Evolutionary conservation across 2,113 vertebrate species (phyloP), one percentile per base, ranked within the genome.

Genomic region (Piprites chloris): DNA sequence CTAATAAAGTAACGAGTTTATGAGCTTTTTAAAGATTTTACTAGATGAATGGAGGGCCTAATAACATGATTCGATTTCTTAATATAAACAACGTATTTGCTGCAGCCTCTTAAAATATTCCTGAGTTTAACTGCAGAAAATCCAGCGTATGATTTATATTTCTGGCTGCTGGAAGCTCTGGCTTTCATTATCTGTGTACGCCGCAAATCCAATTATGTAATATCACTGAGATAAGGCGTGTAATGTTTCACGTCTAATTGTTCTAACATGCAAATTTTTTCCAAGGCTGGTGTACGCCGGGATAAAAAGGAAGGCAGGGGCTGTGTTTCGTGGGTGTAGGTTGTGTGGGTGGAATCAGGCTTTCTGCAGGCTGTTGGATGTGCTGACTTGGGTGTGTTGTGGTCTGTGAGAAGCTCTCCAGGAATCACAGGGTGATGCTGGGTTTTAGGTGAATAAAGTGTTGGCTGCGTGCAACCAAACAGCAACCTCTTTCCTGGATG

Each of bases 1-100:
- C 97, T 97, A 97, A 98, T 98, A 98, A 98, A 97, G 90, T 79
- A 97, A 94, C 65, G 24, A 97, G 91, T 98, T 98, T 98, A 98
- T 95, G 94, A 93, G 97, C 97, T 97, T 98, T 97, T 95, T 97
- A 98, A 97, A 98, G 96, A 97, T 98, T 98, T 98, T 98, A 98
- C 96, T 98, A 95, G 97, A 97, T 97, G 97, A 98, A 97, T 93
- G 89, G 96, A 96, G 95, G 93, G 90, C 77, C 94, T 93, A 93
- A 95, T 96, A 96, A 96, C 94, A 42, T 74, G 72, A 76, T 93
- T 96, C 18, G 78, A 92, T 97, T 97, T 97, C 96, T 97, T 96
- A 97, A 90, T 91, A 78, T 93, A 94, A 97, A 96, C 95, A 94
- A 73, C 26, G 16, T 47, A 59, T 96, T 97, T 94, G 33, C 24